Base-by-base conservation (phyloP, 2,113 vertebrate species). In the Camarhynchus parvulus region DNA sequence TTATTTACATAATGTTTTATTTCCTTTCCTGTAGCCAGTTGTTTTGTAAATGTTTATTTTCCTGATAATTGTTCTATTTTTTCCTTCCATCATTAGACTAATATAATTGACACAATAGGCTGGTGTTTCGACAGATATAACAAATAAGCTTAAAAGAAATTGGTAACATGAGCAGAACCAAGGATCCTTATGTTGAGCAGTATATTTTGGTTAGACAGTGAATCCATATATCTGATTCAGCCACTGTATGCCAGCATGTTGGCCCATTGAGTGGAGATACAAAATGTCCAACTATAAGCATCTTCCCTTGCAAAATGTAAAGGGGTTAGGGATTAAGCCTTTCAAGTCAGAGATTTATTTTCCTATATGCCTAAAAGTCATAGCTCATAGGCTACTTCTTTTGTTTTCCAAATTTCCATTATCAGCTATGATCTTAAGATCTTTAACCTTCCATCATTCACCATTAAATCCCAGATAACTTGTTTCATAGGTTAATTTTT, bases 401-500 rank as follows among this genome's bases (percentile, higher is more conserved):
- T 92, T 93, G 41, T 90, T 96, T 97, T 94, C 70, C 86, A 85
- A 80, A 94, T 76, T 85, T 96, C 50, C 66, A 84, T 94, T 95
- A 94, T 92, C 80, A 94, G 63, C 46, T 76, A 68, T 49, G 55
- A 91, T 86, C 52, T 94, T 91, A 94, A 96, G 68, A 52, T 95
- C 75, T 96, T 94, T 89, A 91, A 93, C 63, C 50, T 94, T 95
- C 90, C 70, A 42, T 87, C 63, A 42, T 90, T 95, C 61, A 86
- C 64, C 79, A 76, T 79, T 93, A 96, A 92, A 88, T 94, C 61
- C 85, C 90, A 96, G 72, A 87, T 88, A 96, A 73, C 49, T 68
- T 82, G 86, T 85, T 95, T 93, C 86, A 83, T 56, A 89, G 74
- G 73, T 58, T 97, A 96, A 89, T 96, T 96, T 97, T 97, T 97